Evolutionary conservation across 2,113 vertebrate species (phyloP), one percentile per base, ranked within the genome.

Genomic region (Xiphophorus maculatus): DNA sequence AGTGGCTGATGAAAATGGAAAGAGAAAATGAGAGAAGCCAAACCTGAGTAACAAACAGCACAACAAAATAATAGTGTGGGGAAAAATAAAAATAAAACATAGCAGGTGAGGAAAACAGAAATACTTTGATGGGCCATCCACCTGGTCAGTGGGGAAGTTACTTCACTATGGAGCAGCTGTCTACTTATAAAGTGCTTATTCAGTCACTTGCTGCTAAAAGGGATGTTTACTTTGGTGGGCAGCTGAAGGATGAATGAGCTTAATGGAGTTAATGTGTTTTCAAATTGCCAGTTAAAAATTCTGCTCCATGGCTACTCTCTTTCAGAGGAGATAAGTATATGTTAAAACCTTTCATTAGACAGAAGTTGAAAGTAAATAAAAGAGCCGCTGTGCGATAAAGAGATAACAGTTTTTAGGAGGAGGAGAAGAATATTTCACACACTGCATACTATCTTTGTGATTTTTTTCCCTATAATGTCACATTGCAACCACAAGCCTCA

Each of bases 1-100:
- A 92, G 88, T 61, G 66, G 61, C 75, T 83, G 86, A 83, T 69
- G 69, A 48, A 87, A 88, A 88, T 74, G 37, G 73, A 62, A 66
- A 80, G 77, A 63, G 33, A 42, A 29, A 88, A 67, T 27, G 15
- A 67, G 58, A 67, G 42, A 63, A 71, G 48, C n/a, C 70, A 74
- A 60, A 63, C 33, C 64, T 85, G 68, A 83, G 37, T 30, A 30
- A 28, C 12, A 63, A 22, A 71, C 35, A 64, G 28, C 40, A 33
- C 33, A 83, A 82, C 51, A 25, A 25, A 3, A n/a, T n/a, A 65
- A 81, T 30, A 44, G 27, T 2, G 19, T 27, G 33, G 40, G 3
- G 13, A 1, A 35, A 35, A 35, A 35, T 9, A 35, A 35, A 33
- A 33, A 35, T 9, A 15, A 42, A 42, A 15, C 1, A 33, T 35